Percentiles rank a stretch among this genome's conserved stretches.
Conservation (phyloP, 1,140 invertebrate genomes). For the Drosophila auraria region DNA sequence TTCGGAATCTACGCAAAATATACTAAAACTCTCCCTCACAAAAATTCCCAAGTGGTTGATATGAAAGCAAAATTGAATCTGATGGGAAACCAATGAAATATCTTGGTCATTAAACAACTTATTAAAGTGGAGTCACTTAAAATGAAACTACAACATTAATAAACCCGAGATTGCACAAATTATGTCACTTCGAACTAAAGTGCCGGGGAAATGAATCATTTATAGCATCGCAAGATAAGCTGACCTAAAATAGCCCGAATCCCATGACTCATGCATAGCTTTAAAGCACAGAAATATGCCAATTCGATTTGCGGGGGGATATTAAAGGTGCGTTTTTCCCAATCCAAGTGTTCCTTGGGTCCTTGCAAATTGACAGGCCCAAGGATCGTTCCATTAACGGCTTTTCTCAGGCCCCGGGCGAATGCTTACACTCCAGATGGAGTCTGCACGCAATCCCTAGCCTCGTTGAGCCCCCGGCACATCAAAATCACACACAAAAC, state of each 20-base stretch:
- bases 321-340: slow-evolving; percentile 23
- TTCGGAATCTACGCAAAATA: background rate
- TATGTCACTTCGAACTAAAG: slow-evolving; percentile 12
- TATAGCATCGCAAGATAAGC: slow-evolving; percentile 38
- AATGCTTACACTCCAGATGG: slow-evolving; percentile 45
- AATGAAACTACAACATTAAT: background rate
- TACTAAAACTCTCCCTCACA: too few species aligned
- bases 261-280: slow-evolving; percentile 32
- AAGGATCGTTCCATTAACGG: slow-evolving; percentile 47
- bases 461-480: slow-evolving; percentile 8
- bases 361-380: slow-evolving; percentile 29
- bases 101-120: background rate
- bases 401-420: slow-evolving; percentile 27
- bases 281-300: slow-evolving; percentile 12
- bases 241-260: slow-evolving; percentile 17
- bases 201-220: slow-evolving; percentile 36
- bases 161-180: slow-evolving; percentile 7
- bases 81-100: too few species aligned
- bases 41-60: background rate
- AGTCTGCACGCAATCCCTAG: slow-evolving; percentile 39
- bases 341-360: slow-evolving; percentile 3
- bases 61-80: too few species aligned
- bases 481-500: slow-evolving; percentile 22
- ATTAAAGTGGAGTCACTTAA: background rate
- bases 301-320: background rate